Percentiles rank a stretch among this genome's conserved stretches.
Evolutionary conservation across 2,113 vertebrate species (phyloP).

Genomic region (Muntiacus muntjak): DNA sequence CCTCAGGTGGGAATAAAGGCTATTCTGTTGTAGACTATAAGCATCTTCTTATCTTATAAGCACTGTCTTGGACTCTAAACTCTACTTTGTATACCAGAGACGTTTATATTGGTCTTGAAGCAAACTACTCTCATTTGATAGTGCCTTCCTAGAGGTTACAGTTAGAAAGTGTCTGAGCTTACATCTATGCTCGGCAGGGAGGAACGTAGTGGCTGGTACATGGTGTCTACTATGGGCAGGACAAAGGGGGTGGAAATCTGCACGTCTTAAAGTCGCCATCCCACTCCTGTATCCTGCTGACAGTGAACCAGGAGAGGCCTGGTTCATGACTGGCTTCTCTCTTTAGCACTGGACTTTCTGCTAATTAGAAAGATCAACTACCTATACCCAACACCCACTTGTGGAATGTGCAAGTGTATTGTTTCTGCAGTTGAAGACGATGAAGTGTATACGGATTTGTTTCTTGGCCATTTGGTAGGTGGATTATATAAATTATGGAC

Average conservation of each 20-base stretch:
- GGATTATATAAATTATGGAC: neutral
- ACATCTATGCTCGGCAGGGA: neutral
- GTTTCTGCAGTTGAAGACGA: neutral
- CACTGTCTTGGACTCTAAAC: neutral
- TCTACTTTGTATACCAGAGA: neutral
- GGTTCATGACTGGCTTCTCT: neutral
- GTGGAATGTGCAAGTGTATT: neutral
- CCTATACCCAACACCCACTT: neutral
- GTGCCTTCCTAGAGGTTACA: neutral
- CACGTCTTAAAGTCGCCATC: neutral
- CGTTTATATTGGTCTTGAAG: neutral
- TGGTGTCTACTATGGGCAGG: neutral
- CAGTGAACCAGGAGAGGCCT: neutral
- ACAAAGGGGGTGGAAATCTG: neutral
- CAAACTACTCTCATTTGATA: neutral
- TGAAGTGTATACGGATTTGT: neutral
- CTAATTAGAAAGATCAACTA: neutral
- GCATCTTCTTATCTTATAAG: neutral
- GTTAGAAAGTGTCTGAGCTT: conserved; percentile 3
- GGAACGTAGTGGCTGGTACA: neutral
- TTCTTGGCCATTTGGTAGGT: neutral
- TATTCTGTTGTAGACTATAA: neutral
- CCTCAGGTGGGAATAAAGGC: neutral
- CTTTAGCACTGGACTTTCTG: neutral
- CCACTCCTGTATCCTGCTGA: neutral